Base-by-base conservation (phyloP, 1,140 invertebrate species). In the Paramacrobiotus metropolitanus region DNA sequence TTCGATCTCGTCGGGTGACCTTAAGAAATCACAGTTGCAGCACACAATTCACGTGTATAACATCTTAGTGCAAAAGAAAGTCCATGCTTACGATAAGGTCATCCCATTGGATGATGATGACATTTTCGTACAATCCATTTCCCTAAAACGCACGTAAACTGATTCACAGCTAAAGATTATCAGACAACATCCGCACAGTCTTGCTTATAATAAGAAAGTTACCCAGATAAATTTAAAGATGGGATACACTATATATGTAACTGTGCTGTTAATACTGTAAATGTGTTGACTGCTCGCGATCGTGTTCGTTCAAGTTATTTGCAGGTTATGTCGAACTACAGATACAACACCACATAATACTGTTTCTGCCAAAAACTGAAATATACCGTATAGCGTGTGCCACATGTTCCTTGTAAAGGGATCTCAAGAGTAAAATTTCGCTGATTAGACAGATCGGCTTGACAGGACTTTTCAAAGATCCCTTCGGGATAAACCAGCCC, bases 81-180 rank as follows among this genome's bases (percentile, higher is more conserved):
- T 40, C n/a, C 15, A 28, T 24, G 28, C 48, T 55, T 55, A 55
- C 48, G 28, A 55, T 55, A 4, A 55, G 48, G 48, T 55, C 48
- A 55, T 55, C 48, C 48, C 48, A 55, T 24, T 55, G 48, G 48
- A 55, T 55, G 48, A 55, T 55, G 24, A 55, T 55, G 4, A 55
- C 24, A 24, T 55, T 55, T 9, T 55, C 48, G 24, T 55, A 55
- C 4, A 55, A 28, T 20, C 48, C 48, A 24, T 55, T 55, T 9
- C 48, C 48, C 48, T 55, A 24, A 20, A 24, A n/a, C n/a, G 34
- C n/a, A n/a, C n/a, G n/a, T n/a, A n/a, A n/a, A n/a, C n/a, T n/a
- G n/a, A n/a, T n/a, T n/a, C n/a, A n/a, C n/a, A n/a, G n/a, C n/a
- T n/a, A n/a, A n/a, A n/a, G n/a, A n/a, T n/a, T n/a, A n/a, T n/a